Evolutionary conservation across 2,113 vertebrate species (phyloP).

Genomic region (Eulemur macaco): DNA sequence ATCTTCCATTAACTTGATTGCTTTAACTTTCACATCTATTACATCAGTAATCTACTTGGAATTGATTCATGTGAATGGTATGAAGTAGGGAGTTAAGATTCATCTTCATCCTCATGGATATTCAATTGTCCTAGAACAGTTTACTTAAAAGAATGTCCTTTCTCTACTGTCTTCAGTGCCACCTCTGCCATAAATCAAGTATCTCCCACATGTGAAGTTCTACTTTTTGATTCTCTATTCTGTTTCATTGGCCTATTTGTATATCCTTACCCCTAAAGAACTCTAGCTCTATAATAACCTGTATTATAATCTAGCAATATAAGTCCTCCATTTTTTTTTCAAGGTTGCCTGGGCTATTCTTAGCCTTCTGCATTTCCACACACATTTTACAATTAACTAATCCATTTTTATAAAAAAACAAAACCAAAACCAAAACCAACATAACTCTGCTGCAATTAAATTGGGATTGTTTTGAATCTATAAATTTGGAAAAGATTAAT

Average conservation of each 20-base stretch:
- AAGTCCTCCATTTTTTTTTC: neutral
- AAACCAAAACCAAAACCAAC: neutral
- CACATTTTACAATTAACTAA: neutral
- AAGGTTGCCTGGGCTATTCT: neutral
- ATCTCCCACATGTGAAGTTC: neutral
- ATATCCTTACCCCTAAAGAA: neutral
- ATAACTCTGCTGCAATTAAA: neutral
- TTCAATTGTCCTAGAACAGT: neutral
- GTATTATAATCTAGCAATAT: neutral
- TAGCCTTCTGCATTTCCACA: neutral
- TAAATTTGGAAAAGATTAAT: neutral
- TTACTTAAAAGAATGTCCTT: neutral
- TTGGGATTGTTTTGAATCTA: neutral
- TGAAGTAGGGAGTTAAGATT: neutral
- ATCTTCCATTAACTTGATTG: neutral
- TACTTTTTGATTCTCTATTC: neutral
- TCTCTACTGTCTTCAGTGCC: neutral
- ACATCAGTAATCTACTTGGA: neutral
- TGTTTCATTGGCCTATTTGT: neutral
- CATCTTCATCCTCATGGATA: neutral
- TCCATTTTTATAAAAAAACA: neutral
- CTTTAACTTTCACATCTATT: neutral
- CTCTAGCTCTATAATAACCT: neutral
- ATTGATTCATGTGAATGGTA: neutral
- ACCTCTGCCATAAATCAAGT: neutral